Conservation (phyloP, 2,797 vertebrate species). For the Uromys caudimaculatus region DNA sequence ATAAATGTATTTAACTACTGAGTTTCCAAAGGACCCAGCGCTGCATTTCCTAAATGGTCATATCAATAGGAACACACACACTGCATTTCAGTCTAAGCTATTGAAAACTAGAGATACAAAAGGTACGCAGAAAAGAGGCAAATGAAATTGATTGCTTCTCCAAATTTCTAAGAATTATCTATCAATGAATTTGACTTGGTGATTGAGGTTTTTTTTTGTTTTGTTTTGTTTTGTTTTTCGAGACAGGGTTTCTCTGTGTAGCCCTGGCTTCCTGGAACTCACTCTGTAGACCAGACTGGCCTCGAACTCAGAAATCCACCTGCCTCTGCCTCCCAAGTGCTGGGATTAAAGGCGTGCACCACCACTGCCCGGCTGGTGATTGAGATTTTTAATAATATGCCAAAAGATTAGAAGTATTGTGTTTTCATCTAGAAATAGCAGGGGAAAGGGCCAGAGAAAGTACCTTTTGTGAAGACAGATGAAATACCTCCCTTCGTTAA, state of each 20-base stretch:
- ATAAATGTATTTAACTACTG: not conserved
- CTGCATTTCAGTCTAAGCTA: not conserved
- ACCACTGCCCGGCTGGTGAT: no score
- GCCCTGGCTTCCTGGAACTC: no score
- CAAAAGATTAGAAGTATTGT: not conserved
- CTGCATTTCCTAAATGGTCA: constrained; percentile 6
- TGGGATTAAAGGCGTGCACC: no score
- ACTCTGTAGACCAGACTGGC: no score
- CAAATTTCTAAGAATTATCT: constrained; percentile 46
- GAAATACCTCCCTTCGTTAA: not conserved
- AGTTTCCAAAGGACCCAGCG: not conserved
- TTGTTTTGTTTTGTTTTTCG: no score
- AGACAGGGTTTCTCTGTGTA: no score
- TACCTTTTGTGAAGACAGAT: not conserved
- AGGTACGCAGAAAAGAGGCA: not conserved
- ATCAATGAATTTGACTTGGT: constrained; percentile 34
- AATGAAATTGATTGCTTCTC: not conserved
- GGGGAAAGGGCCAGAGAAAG: not conserved
- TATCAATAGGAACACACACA: not conserved
- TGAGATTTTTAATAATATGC: constrained; percentile 7
- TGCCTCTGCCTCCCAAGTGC: no score
- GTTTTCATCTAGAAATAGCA: constrained; percentile 36
- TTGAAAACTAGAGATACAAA: not conserved
- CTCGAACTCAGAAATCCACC: no score
- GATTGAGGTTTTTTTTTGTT: no score